Evolutionary conservation across 37 sponge, comb jelly and placozoan genomes (phyloP), one percentile per base, ranked within the genome.

Genomic region (Cliona cf. orientalis): DNA sequence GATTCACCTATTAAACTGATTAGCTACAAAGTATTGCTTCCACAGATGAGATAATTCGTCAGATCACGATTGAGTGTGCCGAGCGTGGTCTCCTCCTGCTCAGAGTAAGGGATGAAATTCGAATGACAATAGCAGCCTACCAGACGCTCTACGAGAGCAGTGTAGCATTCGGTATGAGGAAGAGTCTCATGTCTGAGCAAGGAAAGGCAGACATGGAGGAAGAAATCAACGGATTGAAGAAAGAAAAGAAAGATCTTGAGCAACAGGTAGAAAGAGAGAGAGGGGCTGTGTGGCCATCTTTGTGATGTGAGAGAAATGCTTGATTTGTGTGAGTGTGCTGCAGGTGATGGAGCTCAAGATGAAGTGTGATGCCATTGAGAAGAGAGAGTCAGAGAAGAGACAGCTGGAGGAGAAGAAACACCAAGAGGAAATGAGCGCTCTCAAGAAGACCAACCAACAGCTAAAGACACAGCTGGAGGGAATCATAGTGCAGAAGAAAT

Each of bases 71-170:
- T 21, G 84, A 96, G 58, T 99, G 99, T 79, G 91, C 95, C 29
- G 99, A 99, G 75, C 80, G 99, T 64, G 99, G 99, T 3, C 84
- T 95, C 9, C 78, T 99, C 12, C 73, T 99, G 44, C 80, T 99
- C 35, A 91, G 97, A 74, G 95, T 99, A 25, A 68, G 99, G 39
- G 97, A 99, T 90, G 99, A 99, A 59, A 99, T 99, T 31, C 69
- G 90, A 59, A 99, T 99, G 99, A 99, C 99, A 21, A 92, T 99
- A 60, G 95, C 97, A 58, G 99, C 99, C 9, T 99, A 99, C 67
- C 99, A 99, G 67, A 99, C 97, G 6, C 93, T 99, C 26, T 99
- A 99, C 75, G 99, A 96, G 46, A 99, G 99, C 95, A 97, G 94
- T 77, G 97, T 96, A 46, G 99, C 99, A 0, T 99, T 99, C 86